Conservation (phyloP, 2,113 vertebrate species). For the Halichoeres trimaculatus region DNA sequence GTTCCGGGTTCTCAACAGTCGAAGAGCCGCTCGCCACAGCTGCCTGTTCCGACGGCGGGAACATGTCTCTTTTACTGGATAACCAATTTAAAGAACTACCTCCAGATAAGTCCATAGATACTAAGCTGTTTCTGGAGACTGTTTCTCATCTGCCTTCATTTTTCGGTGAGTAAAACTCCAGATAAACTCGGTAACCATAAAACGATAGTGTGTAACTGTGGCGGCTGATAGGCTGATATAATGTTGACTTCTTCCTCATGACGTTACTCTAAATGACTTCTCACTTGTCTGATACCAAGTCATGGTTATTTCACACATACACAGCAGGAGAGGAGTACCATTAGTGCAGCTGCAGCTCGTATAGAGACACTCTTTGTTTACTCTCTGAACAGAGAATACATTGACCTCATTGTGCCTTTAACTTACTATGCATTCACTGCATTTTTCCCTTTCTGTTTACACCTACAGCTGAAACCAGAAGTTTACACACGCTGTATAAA, state of each 20-base stretch:
- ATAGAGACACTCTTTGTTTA: conserved; percentile 70
- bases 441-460: background rate
- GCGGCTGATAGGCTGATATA: background rate
- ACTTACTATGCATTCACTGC: conserved; percentile 34
- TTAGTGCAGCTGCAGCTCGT: conserved; percentile 19
- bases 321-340: background rate
- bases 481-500: too few species aligned
- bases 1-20: conserved; percentile 73
- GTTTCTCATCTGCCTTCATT: conserved; percentile 90
- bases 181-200: background rate
- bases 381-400: conserved; percentile 39
- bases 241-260: conserved; percentile 3
- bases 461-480: background rate
- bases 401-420: conserved; percentile 59
- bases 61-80: conserved; percentile 89
- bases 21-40: conserved; percentile 19
- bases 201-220: background rate
- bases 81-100: conserved; percentile 88
- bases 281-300: background rate
- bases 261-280: background rate
- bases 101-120: conserved; percentile 87
- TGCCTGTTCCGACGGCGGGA: background rate
- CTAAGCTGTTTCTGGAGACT: conserved; percentile 87
- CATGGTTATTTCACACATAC: conserved; percentile 4
- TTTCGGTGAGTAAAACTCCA: conserved; percentile 87